Conservation (phyloP, 2,888 invertebrate species). For the Lasioglossum lativentre region DNA sequence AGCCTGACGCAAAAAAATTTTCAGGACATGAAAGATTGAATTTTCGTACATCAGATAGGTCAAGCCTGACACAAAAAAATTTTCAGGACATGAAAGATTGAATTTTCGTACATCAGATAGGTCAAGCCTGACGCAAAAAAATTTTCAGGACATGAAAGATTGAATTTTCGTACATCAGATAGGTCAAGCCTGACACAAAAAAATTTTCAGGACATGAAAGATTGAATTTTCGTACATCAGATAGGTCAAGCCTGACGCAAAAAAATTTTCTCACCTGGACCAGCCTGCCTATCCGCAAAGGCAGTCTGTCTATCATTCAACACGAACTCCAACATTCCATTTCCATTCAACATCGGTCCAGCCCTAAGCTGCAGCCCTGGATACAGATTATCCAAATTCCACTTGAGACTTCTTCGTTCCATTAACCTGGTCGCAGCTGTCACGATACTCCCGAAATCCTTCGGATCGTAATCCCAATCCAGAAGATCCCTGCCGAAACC, state of each 20-base stretch:
- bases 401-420: constrained; percentile 90
- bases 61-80: background rate
- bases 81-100: too few relatives aligned
- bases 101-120: too few relatives aligned
- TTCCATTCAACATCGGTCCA: constrained; percentile 89
- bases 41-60: too few relatives aligned
- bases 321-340: constrained; percentile 91
- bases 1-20: background rate
- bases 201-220: background rate
- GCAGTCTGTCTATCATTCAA: constrained; percentile 86
- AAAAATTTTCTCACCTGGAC: constrained; percentile 86
- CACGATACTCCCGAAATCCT: constrained; percentile 88
- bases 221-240: background rate
- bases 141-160: too few relatives aligned
- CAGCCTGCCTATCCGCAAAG: constrained; percentile 86
- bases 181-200: background rate
- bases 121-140: background rate
- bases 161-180: too few relatives aligned
- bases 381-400: constrained; percentile 90
- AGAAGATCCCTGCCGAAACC: constrained; percentile 88
- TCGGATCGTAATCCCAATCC: constrained; percentile 90
- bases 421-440: constrained; percentile 84
- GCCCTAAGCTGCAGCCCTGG: constrained; percentile 91
- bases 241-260: background rate
- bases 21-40: too few relatives aligned